Percentiles rank a stretch among this genome's conserved stretches.
Conservation (phyloP, 2,113 vertebrate genomes). For the Actenoides lindsayi region DNA sequence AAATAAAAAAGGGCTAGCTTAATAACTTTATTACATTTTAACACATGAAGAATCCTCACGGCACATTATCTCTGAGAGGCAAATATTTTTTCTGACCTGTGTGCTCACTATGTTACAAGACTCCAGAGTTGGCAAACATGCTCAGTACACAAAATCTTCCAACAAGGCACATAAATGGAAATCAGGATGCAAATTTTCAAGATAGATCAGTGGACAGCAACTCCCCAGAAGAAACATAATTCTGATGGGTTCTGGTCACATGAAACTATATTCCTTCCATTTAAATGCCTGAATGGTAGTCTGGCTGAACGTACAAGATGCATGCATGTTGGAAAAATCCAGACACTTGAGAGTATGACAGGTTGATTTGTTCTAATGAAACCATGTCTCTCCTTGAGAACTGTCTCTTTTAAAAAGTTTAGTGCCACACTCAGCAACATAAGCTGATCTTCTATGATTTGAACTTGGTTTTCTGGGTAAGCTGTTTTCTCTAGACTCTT, state of each 20-base stretch:
- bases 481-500: background rate
- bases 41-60: background rate
- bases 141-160: constrained; percentile 23
- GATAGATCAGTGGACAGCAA: constrained; percentile 45
- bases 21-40: background rate
- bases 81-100: constrained; percentile 12
- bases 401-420: background rate
- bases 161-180: constrained; percentile 38
- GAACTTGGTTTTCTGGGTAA: background rate
- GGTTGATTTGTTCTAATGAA: constrained; percentile 11
- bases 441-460: background rate
- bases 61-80: constrained; percentile 8
- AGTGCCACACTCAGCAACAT: background rate
- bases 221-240: background rate
- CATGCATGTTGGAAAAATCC: background rate
- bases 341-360: background rate
- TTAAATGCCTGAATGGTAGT: constrained; percentile 30
- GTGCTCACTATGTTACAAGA: constrained; percentile 36
- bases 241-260: constrained; percentile 19
- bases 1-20: background rate
- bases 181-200: constrained; percentile 52
- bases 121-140: background rate
- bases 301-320: background rate
- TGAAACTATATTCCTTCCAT: constrained; percentile 42
- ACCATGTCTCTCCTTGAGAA: constrained; percentile 8